These are phyloP conservation scores for Priocnemis perturbator DNA, from an alignment of 2,888 invertebrate species.

Conservation along the genomic window DNA sequence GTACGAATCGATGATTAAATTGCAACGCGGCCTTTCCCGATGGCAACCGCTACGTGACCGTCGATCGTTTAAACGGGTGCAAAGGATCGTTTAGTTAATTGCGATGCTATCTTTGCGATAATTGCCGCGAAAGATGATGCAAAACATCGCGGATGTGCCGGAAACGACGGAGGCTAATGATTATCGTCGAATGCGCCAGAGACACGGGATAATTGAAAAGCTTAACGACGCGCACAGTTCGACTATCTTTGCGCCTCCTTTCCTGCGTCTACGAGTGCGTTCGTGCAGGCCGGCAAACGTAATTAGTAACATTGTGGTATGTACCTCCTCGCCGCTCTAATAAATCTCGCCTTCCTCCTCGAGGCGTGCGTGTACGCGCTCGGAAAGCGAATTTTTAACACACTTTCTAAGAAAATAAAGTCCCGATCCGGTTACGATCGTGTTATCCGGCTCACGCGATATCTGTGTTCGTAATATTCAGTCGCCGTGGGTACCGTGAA, in stretches of 20 bases:
- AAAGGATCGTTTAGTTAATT: slow-evolving; percentile 20
- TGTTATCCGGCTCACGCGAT: slow-evolving; percentile 29
- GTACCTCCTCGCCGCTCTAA: slow-evolving; percentile 23
- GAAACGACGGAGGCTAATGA: slow-evolving; percentile 29
- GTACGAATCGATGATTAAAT: no score
- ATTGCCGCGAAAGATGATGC: slow-evolving; percentile 27
- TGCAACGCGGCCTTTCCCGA: no score
- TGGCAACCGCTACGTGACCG: no score
- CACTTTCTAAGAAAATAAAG: slow-evolving; percentile 34
- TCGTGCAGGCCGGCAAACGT: slow-evolving; percentile 6
- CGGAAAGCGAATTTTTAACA: slow-evolving; percentile 37
- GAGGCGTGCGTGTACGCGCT: slow-evolving; percentile 26
- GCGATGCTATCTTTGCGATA: slow-evolving; percentile 23
- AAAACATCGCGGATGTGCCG: slow-evolving; percentile 13
- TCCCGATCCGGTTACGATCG: slow-evolving; percentile 22
- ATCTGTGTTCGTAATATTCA: slow-evolving; percentile 32
- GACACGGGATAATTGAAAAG: slow-evolving; percentile 31
- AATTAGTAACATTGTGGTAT: slow-evolving; percentile 23
- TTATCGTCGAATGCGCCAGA: slow-evolving; percentile 29
- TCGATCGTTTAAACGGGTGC: no score
- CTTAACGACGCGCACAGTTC: slow-evolving; percentile 15
- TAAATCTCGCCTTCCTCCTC: slow-evolving; percentile 28
- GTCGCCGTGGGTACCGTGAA: neutral
- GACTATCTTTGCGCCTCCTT: slow-evolving; percentile 15
- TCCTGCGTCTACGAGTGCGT: slow-evolving; percentile 17